Conservation (phyloP, 2,797 vertebrate genomes). For the Cetoscarus ocellatus region DNA sequence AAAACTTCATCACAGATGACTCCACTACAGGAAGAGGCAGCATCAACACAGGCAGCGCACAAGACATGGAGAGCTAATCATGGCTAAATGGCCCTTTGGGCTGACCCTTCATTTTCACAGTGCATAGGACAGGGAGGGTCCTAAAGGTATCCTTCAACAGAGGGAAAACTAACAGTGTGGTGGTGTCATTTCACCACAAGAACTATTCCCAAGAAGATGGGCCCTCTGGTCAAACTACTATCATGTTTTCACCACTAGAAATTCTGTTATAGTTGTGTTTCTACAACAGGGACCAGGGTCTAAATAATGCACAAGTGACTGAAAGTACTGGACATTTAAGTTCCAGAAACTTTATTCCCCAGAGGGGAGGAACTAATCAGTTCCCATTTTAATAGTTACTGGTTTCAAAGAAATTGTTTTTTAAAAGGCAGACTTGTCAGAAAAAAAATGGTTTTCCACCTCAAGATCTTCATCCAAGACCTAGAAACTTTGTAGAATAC, state of each 20-base stretch:
- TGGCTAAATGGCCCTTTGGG: constrained; percentile 36
- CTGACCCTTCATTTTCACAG: constrained; percentile 62
- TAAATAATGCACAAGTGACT: background rate
- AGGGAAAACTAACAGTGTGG: background rate
- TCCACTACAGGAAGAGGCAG: constrained; percentile 83
- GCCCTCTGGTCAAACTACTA: too few species aligned
- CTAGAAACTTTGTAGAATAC: too few species aligned
- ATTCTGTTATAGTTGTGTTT: background rate
- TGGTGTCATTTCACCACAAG: background rate
- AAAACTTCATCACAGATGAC: constrained; percentile 84
- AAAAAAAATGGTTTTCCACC: too few species aligned
- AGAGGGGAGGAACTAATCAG: background rate
- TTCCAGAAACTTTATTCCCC: background rate
- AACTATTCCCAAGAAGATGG: background rate
- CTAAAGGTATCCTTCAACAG: constrained; percentile 49
- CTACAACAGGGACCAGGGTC: background rate
- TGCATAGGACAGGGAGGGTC: constrained; percentile 64
- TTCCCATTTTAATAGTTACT: too few species aligned
- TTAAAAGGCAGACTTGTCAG: too few species aligned
- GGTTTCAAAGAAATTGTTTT: too few species aligned
- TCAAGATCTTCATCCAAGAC: too few species aligned
- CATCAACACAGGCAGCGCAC: constrained; percentile 82
- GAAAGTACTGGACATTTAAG: background rate
- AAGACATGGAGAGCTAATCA: constrained; percentile 56
- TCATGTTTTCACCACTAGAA: too few species aligned